Conservation (phyloP, 2,113 vertebrate genomes). For the Choloepus hoffmanni region DNA sequence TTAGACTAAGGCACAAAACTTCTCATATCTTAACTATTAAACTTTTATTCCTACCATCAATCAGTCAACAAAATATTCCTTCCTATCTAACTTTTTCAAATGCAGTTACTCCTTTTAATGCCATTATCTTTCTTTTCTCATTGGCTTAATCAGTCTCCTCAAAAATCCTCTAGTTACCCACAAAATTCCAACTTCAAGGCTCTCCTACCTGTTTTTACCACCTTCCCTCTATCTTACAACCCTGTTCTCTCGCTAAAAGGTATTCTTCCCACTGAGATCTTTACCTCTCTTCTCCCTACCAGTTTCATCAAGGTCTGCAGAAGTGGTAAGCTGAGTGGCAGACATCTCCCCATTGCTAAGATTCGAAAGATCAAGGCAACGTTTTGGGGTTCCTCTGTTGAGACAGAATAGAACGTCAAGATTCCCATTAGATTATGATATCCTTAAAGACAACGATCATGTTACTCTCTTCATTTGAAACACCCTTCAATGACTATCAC, state of each 20-base stretch:
- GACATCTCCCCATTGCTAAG: conserved; percentile 80
- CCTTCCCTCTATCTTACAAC: not conserved
- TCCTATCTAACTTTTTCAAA: conserved; percentile 53
- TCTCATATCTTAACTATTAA: not conserved
- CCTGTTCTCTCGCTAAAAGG: not conserved
- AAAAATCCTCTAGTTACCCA: not conserved
- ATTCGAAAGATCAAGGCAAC: conserved; percentile 86
- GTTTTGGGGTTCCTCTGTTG: conserved; percentile 84
- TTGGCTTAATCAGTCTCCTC: conserved; percentile 2
- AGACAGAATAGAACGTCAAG: conserved; percentile 66
- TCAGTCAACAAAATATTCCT: conserved; percentile 60
- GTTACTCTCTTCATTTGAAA: conserved; percentile 45
- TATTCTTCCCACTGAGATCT: not conserved
- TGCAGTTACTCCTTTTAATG: not conserved
- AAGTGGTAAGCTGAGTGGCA: conserved; percentile 66
- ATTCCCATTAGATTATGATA: conserved; percentile 43
- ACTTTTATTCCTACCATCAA: conserved; percentile 23
- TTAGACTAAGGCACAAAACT: conserved; percentile 30
- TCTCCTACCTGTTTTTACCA: not conserved
- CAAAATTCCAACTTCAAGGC: conserved; percentile 38
- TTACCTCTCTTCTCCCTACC: conserved; percentile 68
- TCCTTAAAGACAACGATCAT: conserved; percentile 41
- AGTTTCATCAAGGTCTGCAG: conserved; percentile 65
- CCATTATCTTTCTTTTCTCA: not conserved
- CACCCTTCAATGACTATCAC: conserved; percentile 6